Base-by-base conservation (phyloP, 1,140 invertebrate species). In the Drosophila mojavensis region DNA sequence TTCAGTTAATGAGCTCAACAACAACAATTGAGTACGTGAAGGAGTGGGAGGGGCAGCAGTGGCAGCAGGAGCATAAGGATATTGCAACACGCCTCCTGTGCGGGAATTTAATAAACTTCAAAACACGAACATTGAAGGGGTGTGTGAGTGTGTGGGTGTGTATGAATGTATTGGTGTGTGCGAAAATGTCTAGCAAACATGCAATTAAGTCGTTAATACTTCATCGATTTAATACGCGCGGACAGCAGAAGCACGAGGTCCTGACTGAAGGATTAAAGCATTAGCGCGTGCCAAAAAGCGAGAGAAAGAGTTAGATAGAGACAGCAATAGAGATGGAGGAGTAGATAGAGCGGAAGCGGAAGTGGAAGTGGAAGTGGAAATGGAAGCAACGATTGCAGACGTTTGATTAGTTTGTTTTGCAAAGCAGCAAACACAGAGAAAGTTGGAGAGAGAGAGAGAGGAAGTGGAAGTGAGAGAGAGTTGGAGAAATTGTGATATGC, bases 141-240 rank as follows among this genome's bases (percentile, higher is more conserved):
- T 4, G 24, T 9, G 17, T n/a, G 17, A 26, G 33, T 33, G 33
- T 33, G 7, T 33, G 33, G 2, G 7, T 47, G 54, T 48, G 64
- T 10, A 43, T 10, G 58, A 11, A 26, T 17, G 51, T 30, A 6
- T 5, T 0, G 17, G 61, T 9, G 68, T 15, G 60, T 64, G 69
- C 78, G 75, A 84, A 39, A 89, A 89, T 89, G 84, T 89, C 75
- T 75, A 75, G 84, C 85, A 89, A 89, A 89, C 84, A 89, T 89
- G 84, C 84, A 89, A 89, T 89, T 89, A 89, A 89, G 84, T 89
- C 84, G 84, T 89, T 89, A 89, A 89, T 89, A 89, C 84, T 89
- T 89, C 84, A 89, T 89, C 85, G 84, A 89, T 89, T 79, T 79
- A 81, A 90, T 78, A 81, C 85, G 75, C 75, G 78, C 67, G 69